Evolutionary conservation across 2,113 vertebrate genomes (phyloP), one percentile per base, ranked within the genome.

Genomic region (Cryptotis parvus): DNA sequence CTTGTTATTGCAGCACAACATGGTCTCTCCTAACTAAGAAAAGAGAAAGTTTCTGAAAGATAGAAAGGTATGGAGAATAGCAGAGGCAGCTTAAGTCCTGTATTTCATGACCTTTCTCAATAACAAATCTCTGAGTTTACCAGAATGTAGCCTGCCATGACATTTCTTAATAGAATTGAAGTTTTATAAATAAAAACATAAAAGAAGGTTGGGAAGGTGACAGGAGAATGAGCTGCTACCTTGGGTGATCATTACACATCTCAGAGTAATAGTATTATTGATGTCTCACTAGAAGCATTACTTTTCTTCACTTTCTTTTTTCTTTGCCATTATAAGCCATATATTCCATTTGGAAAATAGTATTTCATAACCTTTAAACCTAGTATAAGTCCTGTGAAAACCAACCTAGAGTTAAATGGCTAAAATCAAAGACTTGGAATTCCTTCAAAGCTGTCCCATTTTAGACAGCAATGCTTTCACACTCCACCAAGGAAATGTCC

Each of bases 361-460:
- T 92, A 88, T 94, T 93, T 96, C 89, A 93, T 90, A 94, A 96
- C 85, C 85, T 94, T 75, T 89, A 94, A 94, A 94, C 85, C 91
- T 82, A 90, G 95, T 82, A 93, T 49, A 33, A 91, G 78, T 91
- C 55, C 69, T 81, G 31, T 89, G 88, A 94, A 95, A 94, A 39
- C 82, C 69, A 74, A 55, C 66, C 61, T 61, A 80, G 39, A 96
- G 72, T 5, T 90, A 85, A 95, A 90, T 88, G 31, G 78, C 41
- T 76, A 90, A 91, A 97, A 96, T 91, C 91, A 96, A 96, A 94
- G 73, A 84, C 72, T 69, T 92, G 85, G 82, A 95, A 94, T 95
- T 95, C 76, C 85, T 91, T 94, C 90, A 94, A 90, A 93, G 91
- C 45, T 49, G 80, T 81, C 88, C 90, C 69, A 87, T 93, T 95